Base-by-base conservation (phyloP, 2,797 vertebrate genomes). In the Aphelocoma californica region DNA sequence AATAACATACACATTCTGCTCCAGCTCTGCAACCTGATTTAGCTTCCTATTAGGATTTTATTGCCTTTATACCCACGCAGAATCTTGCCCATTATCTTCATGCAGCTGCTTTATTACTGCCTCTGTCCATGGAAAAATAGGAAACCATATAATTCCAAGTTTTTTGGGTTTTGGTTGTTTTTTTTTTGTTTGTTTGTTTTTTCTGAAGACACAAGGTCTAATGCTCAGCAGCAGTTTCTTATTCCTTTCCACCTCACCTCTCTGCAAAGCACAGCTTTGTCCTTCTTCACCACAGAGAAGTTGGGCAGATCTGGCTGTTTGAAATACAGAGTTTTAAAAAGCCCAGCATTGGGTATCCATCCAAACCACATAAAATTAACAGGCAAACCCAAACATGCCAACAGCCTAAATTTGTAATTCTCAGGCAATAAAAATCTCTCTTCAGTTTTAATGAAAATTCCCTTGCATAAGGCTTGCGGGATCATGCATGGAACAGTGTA, bases 361-460 rank as follows among this genome's bases (percentile, higher is more conserved):
- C 15, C 82, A 73, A 81, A 77, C 31, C 29, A 66, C 28, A 34
- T 28, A 31, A 45, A 88, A 66, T 13, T 26, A 67, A 53, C 66
- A 84, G 82, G 54, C 25, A 84, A 62, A 81, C 29, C 66, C 53
- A 75, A 61, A 44, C 31, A 66, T 45, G 26, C 42, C 71, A 88
- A 26, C 36, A 32, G 57, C n/a, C 54, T 44, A 34, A 45, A 85
- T 34, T 24, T 60, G 13, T n/a, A 28, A 66, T 80, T 95, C 56
- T 77, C 56, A n/a, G 77, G 60, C 60, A 85, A 92, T 62, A 83
- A 67, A 75, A 77, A 58, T 19, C 21, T 86, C 66, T 88, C 64
- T 50, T 64, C 24, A 58, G 79, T 45, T 89, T 70, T 71, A 89
- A 87, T 91, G 84, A 92, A 95, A 79, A 73, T 60, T 73, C 77